Conservation (phyloP, 2,113 vertebrate genomes). For the Diadophis punctatus region DNA sequence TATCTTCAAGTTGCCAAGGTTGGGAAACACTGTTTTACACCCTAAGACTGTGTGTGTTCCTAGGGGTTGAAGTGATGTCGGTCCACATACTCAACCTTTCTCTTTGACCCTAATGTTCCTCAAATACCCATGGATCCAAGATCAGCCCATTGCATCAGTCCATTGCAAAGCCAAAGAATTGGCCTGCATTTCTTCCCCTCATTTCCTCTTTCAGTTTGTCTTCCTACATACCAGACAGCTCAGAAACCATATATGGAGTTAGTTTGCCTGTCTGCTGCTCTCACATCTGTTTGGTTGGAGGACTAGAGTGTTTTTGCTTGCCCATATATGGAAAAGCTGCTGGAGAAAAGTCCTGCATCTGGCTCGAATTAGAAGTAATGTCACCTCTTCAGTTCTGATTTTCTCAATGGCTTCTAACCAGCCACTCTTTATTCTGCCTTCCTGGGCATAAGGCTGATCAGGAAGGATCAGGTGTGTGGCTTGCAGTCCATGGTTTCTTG, state of each 20-base stretch:
- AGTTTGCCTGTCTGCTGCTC: slow-evolving; percentile 38
- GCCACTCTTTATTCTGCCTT: background rate
- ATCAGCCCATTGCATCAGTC: background rate
- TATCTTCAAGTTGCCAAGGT: no score
- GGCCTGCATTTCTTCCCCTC: background rate
- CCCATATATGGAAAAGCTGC: slow-evolving; percentile 62
- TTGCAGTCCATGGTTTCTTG: background rate
- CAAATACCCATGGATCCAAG: background rate
- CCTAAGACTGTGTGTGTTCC: background rate
- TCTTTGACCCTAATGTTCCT: background rate
- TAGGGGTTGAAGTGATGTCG: background rate
- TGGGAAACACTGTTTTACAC: no score
- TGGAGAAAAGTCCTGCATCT: background rate
- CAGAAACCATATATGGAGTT: slow-evolving; percentile 78
- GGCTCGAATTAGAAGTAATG: slow-evolving; percentile 34
- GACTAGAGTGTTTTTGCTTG: slow-evolving; percentile 27
- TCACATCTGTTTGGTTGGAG: background rate
- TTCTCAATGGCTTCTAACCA: background rate
- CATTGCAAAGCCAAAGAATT: background rate
- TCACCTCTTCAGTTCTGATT: slow-evolving; percentile 28
- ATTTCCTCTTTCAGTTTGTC: slow-evolving; percentile 1
- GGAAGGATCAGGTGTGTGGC: slow-evolving; percentile 3
- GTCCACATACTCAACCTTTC: background rate
- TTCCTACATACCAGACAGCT: background rate
- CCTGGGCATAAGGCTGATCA: background rate